Evolutionary conservation across 2,888 invertebrate species (phyloP).

Genomic region (Pseudococcus viburni): DNA sequence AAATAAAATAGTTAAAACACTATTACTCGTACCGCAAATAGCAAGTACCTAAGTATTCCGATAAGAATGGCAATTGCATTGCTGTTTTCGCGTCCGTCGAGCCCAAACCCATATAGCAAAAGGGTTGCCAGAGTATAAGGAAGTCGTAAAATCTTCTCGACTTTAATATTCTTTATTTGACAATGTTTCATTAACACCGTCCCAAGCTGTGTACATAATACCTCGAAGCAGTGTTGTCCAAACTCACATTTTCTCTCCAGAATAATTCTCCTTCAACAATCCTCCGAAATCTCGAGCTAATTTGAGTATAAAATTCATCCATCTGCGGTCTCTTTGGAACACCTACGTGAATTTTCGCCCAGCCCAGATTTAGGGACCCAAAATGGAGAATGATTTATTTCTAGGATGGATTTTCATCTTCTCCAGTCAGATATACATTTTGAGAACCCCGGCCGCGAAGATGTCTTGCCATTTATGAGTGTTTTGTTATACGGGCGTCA

Average conservation of each 20-base stretch:
- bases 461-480: constrained; percentile 24
- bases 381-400: no score
- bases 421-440: background rate
- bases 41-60: background rate
- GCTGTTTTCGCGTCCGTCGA: background rate
- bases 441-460: background rate
- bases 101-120: background rate
- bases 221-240: background rate
- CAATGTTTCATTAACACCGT: background rate
- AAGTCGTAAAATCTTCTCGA: constrained; percentile 42
- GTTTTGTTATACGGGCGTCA: background rate
- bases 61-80: constrained; percentile 25
- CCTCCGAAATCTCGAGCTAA: no score
- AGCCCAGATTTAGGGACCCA: no score
- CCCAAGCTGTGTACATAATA: background rate
- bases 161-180: constrained; percentile 46
- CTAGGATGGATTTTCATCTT: background rate
- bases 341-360: no score
- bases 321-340: no score
- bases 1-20: constrained; percentile 42
- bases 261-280: background rate
- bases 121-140: background rate
- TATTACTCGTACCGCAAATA: background rate
- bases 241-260: background rate
- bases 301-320: no score